Evolutionary conservation across 2,113 vertebrate species (phyloP), one percentile per base, ranked within the genome.

Genomic region (Tupaia chinensis): DNA sequence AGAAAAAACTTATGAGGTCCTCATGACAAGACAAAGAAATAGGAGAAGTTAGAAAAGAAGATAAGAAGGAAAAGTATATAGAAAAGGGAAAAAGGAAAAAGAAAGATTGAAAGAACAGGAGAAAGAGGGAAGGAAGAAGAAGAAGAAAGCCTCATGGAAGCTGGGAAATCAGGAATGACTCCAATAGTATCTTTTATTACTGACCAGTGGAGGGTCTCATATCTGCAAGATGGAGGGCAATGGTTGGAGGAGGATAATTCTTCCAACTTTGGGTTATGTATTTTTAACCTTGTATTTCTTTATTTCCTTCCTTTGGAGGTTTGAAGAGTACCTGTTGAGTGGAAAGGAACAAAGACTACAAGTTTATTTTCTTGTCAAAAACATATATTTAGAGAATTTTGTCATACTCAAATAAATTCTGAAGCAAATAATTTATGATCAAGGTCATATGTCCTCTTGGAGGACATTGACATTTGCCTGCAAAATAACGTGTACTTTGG

Each of bases 301-400:
- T 23, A 29, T 92, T 87, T 8, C 5, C 7, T 85, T 78, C 13
- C 2, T 77, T 76, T 60, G 32, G 12, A 22, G 54, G 63, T 76
- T 80, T 20, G 32, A 77, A 77, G 17, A 16, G 6, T 90, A 5
- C 1, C 53, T 72, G 83, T 23, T 44, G 19, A 7, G 34, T 66
- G 56, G 54, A 58, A 82, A 27, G 16, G 1, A 87, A 34, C 29
- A 87, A 91, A 17, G 3, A 1, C 7, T 44, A 25, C 22, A 78
- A 14, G n/a, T 89, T 85, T 84, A 23, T 3, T 74, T 19, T 19
- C 13, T 85, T 78, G 56, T 68, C 56, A 79, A 32, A 89, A 79
- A 76, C 27, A 76, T 17, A 20, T 23, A 60, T 77, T 95, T 94
- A 81, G 74, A 91, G 23, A 85, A 63, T 91, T 76, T 80, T 70